Percentiles rank a stretch among this genome's conserved stretches.
phyloP scores from a whole-genome alignment of 2,113 vertebrate genomes.

The Etheostoma cragini region DNA sequence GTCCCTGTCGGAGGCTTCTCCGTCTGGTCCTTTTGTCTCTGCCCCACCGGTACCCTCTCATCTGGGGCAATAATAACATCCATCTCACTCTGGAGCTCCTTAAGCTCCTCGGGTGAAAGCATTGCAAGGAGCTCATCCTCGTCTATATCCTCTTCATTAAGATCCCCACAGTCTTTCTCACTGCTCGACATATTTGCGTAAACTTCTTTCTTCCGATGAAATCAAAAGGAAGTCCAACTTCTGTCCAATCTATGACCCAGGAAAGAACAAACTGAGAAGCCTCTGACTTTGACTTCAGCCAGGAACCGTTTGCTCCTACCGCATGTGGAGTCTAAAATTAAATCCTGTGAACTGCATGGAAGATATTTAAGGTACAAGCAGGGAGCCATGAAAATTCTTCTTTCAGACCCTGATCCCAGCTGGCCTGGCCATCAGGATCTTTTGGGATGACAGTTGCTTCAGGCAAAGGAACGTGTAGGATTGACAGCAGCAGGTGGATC shows the following conservation, averaged over 20 bases:
- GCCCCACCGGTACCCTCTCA: conserved; percentile 90
- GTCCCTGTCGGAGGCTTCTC: conserved; percentile 91
- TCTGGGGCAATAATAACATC: conserved; percentile 95
- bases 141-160: conserved; percentile 84
- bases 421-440: conserved; percentile 88
- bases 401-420: conserved; percentile 89
- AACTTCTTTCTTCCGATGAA: background rate
- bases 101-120: conserved; percentile 93
- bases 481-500: conserved; percentile 79
- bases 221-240: conserved; percentile 9
- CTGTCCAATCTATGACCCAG: conserved; percentile 20
- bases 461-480: conserved; percentile 50
- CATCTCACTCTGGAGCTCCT: conserved; percentile 94
- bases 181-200: conserved; percentile 73
- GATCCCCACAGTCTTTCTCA: conserved; percentile 62
- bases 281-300: conserved; percentile 52
- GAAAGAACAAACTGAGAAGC: conserved; percentile 41
- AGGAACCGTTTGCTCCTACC: conserved; percentile 56
- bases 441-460: conserved; percentile 88
- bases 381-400: conserved; percentile 77
- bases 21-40: conserved; percentile 95
- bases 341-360: conserved; percentile 83
- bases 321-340: conserved; percentile 90
- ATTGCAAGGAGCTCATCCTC: conserved; percentile 96
- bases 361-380: conserved; percentile 88